Conservation (phyloP, 2,113 vertebrate genomes). For the Chaetodon trifascialis region DNA sequence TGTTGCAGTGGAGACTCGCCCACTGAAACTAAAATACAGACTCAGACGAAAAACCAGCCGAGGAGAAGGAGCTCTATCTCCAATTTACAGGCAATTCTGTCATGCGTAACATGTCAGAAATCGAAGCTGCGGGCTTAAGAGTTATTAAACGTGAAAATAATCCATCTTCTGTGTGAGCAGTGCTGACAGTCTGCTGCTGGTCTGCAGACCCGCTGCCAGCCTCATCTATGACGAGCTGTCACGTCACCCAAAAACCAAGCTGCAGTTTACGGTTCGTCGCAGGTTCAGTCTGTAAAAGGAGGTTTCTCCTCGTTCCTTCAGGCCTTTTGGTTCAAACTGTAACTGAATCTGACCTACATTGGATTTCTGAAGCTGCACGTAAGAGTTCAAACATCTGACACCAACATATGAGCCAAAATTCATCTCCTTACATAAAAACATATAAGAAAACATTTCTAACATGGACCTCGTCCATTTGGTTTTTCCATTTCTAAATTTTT, state of each 20-base stretch:
- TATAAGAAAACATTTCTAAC: too few relatives aligned
- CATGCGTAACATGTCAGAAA: constrained; percentile 14
- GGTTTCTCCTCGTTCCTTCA: neutral
- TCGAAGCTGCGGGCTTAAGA: neutral
- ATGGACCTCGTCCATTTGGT: too few relatives aligned
- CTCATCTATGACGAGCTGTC: neutral
- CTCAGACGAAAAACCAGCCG: neutral
- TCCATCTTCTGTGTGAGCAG: neutral
- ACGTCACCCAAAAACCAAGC: neutral
- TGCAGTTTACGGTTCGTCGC: too few relatives aligned
- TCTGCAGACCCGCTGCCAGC: neutral
- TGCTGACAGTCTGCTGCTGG: neutral
- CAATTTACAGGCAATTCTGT: constrained; percentile 5
- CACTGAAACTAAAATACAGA: neutral
- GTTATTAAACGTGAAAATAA: constrained; percentile 30
- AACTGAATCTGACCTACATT: neutral
- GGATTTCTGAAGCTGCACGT: neutral
- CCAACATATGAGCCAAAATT: neutral
- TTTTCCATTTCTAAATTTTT: too few relatives aligned
- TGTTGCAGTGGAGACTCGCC: constrained; percentile 6
- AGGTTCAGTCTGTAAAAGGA: neutral
- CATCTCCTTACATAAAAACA: neutral
- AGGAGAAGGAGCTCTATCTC: neutral
- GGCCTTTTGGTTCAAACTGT: neutral
- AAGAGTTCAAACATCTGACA: neutral